Conservation (phyloP, 1,140 invertebrate species). For the Eulimnadia texana region DNA sequence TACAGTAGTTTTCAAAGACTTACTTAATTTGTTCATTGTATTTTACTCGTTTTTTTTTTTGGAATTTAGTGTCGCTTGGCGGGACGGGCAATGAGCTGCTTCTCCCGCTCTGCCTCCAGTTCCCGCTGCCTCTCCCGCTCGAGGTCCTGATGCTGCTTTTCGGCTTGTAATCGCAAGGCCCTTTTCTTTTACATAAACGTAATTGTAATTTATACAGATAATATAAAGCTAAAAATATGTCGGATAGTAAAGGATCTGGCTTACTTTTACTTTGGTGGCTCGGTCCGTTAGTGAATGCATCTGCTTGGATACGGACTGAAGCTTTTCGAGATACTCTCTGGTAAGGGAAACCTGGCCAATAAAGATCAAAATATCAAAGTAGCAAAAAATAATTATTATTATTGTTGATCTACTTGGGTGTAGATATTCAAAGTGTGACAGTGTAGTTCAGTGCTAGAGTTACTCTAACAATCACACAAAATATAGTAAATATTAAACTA, state of each 20-base stretch:
- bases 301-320: not conserved
- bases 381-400: too few species aligned
- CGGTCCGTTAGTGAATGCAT: not conserved
- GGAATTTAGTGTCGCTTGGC: not conserved
- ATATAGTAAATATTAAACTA: too few species aligned
- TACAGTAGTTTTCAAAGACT: not conserved
- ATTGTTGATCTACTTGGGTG: too few species aligned
- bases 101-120: not conserved
- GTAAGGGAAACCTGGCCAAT: not conserved
- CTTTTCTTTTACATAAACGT: not conserved
- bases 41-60: not conserved
- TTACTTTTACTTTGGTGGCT: not conserved
- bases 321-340: not conserved
- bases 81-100: not conserved
- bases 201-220: not conserved
- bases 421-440: too few species aligned
- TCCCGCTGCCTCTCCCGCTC: not conserved
- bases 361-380: too few species aligned
- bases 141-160: not conserved
- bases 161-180: not conserved
- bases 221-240: too few species aligned
- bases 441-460: too few species aligned
- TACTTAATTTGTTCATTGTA: not conserved
- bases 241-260: too few species aligned
- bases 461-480: too few species aligned